Evolutionary conservation across 1,140 invertebrate species (phyloP).

Genomic region (Bombus confusus): DNA sequence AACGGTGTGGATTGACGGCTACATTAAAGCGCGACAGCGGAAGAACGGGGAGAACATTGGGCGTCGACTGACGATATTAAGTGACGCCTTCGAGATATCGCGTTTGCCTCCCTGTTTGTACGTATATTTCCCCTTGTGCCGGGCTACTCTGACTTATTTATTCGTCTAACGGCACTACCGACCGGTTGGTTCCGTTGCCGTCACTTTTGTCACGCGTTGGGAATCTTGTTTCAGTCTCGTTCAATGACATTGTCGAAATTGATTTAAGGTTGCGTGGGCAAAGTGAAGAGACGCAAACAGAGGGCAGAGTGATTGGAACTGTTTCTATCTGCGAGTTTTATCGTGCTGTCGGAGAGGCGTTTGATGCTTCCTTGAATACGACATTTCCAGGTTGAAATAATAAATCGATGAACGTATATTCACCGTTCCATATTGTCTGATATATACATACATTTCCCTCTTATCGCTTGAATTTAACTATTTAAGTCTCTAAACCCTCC

Average conservation of each 20-base stretch:
- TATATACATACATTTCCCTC: too few species aligned
- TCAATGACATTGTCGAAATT: neutral
- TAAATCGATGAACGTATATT: too few species aligned
- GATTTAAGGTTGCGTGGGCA: neutral
- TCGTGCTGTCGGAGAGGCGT: neutral
- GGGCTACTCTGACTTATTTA: slow-evolving; percentile 38
- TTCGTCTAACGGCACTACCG: neutral
- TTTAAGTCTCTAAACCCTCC: too few species aligned
- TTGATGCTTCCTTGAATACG: too few species aligned
- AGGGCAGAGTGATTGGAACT: neutral
- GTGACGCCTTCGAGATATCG: slow-evolving; percentile 50
- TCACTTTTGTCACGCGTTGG: neutral
- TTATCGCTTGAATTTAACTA: too few species aligned
- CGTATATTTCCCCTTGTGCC: neutral
- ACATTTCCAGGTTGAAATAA: too few species aligned
- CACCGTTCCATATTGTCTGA: too few species aligned
- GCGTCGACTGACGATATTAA: slow-evolving; percentile 48
- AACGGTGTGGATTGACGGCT: slow-evolving; percentile 55
- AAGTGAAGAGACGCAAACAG: neutral
- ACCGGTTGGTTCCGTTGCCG: neutral
- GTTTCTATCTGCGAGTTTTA: neutral
- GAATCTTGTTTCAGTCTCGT: neutral
- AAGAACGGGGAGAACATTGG: slow-evolving; percentile 41
- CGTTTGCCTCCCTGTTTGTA: neutral
- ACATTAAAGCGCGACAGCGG: slow-evolving; percentile 57